These are phyloP conservation scores for Allophyes oxyacanthae DNA, from an alignment of 2,888 invertebrate genomes.

Conservation along the genomic window DNA sequence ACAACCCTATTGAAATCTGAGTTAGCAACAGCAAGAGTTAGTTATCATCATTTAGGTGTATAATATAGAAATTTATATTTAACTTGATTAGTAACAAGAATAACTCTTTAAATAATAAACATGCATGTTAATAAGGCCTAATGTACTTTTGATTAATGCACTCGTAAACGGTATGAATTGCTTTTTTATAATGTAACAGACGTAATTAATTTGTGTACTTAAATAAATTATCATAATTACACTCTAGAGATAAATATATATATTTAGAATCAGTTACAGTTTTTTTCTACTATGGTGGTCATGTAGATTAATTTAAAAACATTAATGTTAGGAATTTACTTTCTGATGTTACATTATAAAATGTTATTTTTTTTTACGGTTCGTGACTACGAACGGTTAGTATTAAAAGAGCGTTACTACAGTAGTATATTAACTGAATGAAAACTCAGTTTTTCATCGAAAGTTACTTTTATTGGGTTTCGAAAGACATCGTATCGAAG, in stretches of 20 bases:
- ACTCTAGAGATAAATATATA: no score
- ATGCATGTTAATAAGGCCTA: no score
- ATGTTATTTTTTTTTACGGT: no score
- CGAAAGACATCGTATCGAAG: constrained; percentile 12
- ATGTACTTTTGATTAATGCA: constrained; percentile 11
- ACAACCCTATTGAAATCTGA: not conserved
- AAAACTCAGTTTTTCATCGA: constrained; percentile 11
- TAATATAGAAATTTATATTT: not conserved
- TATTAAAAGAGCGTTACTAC: no score
- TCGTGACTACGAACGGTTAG: no score
- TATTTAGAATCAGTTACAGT: no score
- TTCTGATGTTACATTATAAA: no score
- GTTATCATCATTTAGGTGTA: not conserved
- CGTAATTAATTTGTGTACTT: constrained; percentile 6
- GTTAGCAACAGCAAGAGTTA: constrained; percentile 4
- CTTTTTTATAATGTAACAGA: constrained; percentile 17
- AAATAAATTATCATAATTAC: not conserved
- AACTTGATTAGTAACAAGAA: no score
- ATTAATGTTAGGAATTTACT: no score
- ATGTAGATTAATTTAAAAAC: no score
- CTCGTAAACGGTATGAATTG: constrained; percentile 17
- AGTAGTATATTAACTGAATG: not conserved
- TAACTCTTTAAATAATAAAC: constrained; percentile 1
- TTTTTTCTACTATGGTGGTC: no score
- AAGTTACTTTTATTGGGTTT: constrained; percentile 23